phyloP scores from a whole-genome alignment of 2,888 invertebrate genomes.

The Charanyca ferruginea region DNA sequence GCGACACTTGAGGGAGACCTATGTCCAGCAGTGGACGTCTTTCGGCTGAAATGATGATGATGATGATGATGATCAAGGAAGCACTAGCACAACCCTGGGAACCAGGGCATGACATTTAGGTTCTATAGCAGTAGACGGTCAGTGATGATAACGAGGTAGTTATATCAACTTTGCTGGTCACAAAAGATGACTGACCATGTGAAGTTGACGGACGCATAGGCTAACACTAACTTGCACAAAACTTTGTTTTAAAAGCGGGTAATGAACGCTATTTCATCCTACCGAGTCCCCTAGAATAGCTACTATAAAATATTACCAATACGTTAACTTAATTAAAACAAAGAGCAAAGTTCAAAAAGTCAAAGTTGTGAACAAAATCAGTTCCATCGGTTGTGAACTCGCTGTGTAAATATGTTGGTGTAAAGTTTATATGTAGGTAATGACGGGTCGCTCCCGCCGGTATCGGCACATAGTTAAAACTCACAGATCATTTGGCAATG shows the following conservation, averaged over 20 bases:
- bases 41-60: too few species aligned
- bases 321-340: constrained; percentile 52
- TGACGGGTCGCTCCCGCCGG: constrained; percentile 46
- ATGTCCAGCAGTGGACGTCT: too few species aligned
- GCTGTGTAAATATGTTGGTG: constrained; percentile 40
- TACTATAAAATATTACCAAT: constrained; percentile 15
- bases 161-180: too few species aligned
- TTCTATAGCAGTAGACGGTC: too few species aligned
- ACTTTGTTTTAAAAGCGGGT: background rate
- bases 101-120: too few species aligned
- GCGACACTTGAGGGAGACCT: too few species aligned
- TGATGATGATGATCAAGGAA: too few species aligned
- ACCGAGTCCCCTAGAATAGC: background rate
- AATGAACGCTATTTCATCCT: constrained; percentile 5
- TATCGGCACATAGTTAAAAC: constrained; percentile 68
- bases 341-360: constrained; percentile 30
- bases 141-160: background rate
- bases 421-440: constrained; percentile 51
- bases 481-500: constrained; percentile 85
- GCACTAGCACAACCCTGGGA: too few species aligned
- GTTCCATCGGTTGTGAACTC: constrained; percentile 34
- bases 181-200: too few species aligned
- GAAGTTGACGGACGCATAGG: background rate
- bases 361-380: constrained; percentile 50
- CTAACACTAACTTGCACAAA: background rate